Conservation (phyloP, 2,797 vertebrate genomes). For the Aldrovandia affinis region DNA sequence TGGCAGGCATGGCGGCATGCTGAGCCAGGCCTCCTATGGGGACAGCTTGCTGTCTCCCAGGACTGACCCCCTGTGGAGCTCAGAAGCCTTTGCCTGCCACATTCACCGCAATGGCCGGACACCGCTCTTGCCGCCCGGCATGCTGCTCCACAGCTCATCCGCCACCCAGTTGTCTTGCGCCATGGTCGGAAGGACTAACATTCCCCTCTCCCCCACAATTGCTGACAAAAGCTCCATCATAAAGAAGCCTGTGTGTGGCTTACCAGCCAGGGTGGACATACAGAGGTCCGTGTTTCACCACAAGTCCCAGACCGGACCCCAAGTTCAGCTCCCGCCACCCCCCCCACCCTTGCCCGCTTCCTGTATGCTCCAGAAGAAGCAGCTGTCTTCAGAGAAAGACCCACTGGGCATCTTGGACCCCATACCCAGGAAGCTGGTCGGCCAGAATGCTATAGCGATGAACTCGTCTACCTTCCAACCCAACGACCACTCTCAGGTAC, state of each 20-base stretch:
- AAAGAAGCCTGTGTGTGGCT: slow-evolving; percentile 81
- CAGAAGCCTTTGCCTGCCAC: slow-evolving; percentile 81
- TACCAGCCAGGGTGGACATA: slow-evolving; percentile 78
- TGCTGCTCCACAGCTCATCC: slow-evolving; percentile 80
- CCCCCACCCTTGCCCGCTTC: slow-evolving; percentile 68
- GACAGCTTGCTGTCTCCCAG: slow-evolving; percentile 80
- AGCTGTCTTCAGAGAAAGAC: slow-evolving; percentile 82
- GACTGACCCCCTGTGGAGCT: slow-evolving; percentile 82
- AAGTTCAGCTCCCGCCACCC: slow-evolving; percentile 67
- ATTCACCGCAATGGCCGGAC: slow-evolving; percentile 77
- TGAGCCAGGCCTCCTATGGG: slow-evolving; percentile 81
- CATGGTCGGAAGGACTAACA: slow-evolving; percentile 83
- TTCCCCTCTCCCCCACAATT: slow-evolving; percentile 83
- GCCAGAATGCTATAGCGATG: slow-evolving; percentile 77
- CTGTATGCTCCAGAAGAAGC: slow-evolving; percentile 85
- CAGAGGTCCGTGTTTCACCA: slow-evolving; percentile 81
- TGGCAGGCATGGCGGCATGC: slow-evolving; percentile 72
- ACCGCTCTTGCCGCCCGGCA: slow-evolving; percentile 79
- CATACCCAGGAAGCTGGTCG: slow-evolving; percentile 79
- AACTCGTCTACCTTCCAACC: slow-evolving; percentile 79
- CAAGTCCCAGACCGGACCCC: slow-evolving; percentile 59
- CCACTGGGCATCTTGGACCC: slow-evolving; percentile 86
- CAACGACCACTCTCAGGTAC: slow-evolving; percentile 85
- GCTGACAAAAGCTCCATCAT: slow-evolving; percentile 81
- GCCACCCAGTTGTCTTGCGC: slow-evolving; percentile 78